Evolutionary conservation across 2,113 vertebrate genomes (phyloP), one percentile per base, ranked within the genome.

Genomic region (Probosciger aterrimus): DNA sequence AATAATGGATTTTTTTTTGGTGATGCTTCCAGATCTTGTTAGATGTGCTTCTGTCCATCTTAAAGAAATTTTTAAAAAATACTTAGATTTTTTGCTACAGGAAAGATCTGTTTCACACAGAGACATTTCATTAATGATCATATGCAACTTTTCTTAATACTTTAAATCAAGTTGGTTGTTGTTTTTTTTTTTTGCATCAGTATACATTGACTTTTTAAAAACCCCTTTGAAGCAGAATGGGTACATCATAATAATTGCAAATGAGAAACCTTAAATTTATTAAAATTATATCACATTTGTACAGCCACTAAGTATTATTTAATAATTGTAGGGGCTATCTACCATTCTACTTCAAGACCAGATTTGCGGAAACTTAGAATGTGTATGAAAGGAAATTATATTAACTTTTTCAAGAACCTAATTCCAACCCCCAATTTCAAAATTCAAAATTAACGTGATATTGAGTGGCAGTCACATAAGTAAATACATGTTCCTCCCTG

Each of bases 1-100:
- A 44, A 59, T 59, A 83, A 50, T 22, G 4, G 2, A 59, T 74
- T 81, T 80, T 13, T 13, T 80, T 80, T 86, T 79, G 18, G 11
- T 24, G 14, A 33, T 43, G 7, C 76, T 20, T 13, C 18, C 1
- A 1, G 14, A 0, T 28, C 50, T 68, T 82, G 1, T 74, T 59
- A 82, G 19, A 4, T n/a, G 8, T 55, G 17, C 6, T 92, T 88
- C 30, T 41, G 20, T 10, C 4, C 69, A 65, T 24, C 18, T 41
- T 70, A 50, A 88, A 67, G 0, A 2, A 28, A 6, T 64, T 81
- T 52, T 31, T 3, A 3, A 67, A 57, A 76, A 43, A 75, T 30
- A 19, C 12, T 35, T 12, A 9, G 1, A 85, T n/a, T 28, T 79
- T 57, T 68, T 87, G 62, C 27, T 47, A 13, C 17, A 76, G 18